Evolutionary conservation across 2,888 invertebrate genomes (phyloP).

Genomic region (Himalopsyche japonica): DNA sequence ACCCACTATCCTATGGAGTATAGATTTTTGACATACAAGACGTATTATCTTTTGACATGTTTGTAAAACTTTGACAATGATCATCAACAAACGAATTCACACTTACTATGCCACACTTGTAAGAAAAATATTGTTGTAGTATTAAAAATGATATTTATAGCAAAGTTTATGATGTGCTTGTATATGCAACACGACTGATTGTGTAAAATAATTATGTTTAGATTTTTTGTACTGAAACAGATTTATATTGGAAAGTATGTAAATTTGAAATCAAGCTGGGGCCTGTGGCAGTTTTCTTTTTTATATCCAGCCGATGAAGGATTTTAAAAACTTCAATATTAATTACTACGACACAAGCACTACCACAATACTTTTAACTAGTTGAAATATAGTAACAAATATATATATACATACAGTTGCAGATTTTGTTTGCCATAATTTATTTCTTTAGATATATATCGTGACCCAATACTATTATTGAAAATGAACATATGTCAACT

Average conservation of each 20-base stretch:
- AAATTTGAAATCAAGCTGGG: neutral
- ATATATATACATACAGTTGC: too few relatives aligned
- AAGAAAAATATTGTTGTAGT: neutral
- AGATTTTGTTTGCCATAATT: too few relatives aligned
- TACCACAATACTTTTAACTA: too few relatives aligned
- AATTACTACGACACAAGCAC: too few relatives aligned
- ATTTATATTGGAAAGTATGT: neutral
- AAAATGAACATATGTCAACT: neutral
- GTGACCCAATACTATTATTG: too few relatives aligned
- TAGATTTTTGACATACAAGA: too few relatives aligned
- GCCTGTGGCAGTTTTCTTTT: neutral
- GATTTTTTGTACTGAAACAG: constrained; percentile 7
- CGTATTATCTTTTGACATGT: too few relatives aligned
- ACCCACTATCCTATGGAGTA: too few relatives aligned
- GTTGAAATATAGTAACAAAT: too few relatives aligned
- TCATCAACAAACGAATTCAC: neutral
- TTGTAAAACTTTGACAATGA: too few relatives aligned
- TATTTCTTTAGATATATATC: too few relatives aligned
- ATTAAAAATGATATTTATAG: neutral
- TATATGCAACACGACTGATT: constrained; percentile 3
- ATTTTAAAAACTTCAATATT: too few relatives aligned
- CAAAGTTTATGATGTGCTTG: neutral
- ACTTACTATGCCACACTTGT: neutral
- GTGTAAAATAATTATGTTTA: constrained; percentile 6
- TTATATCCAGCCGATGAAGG: neutral